Evolutionary conservation across 2,113 vertebrate species (phyloP).

Genomic region (Carettochelys insculpta): DNA sequence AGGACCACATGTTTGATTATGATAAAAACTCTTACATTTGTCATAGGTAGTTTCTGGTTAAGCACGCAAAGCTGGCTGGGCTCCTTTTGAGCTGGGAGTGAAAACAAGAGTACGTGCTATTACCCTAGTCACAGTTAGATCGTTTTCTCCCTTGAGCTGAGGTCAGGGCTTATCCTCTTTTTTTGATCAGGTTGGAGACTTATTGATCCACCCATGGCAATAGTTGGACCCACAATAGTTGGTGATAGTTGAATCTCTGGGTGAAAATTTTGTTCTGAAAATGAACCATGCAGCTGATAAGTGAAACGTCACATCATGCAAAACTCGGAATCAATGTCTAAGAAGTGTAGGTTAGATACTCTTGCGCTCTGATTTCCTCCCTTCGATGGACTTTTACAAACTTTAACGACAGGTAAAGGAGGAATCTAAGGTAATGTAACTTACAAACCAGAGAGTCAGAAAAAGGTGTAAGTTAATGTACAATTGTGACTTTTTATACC

Average conservation of each 20-base stretch:
- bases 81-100: background rate
- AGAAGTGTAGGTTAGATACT: background rate
- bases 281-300: background rate
- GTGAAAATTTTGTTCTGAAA: background rate
- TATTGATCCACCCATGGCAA: background rate
- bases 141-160: background rate
- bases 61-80: background rate
- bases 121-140: background rate
- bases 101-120: no score
- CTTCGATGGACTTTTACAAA: background rate
- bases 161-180: background rate
- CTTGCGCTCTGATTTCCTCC: background rate
- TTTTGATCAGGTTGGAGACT: background rate
- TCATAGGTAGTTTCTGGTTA: background rate
- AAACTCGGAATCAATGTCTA: background rate
- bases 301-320: background rate
- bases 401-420: background rate
- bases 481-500: background rate
- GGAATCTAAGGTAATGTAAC: background rate
- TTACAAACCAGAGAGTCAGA: background rate
- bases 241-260: background rate
- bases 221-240: background rate
- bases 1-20: background rate
- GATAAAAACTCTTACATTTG: background rate
- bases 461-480: background rate